Base-by-base conservation (phyloP, 1,140 invertebrate genomes). In the Lordiphosa collinella region DNA sequence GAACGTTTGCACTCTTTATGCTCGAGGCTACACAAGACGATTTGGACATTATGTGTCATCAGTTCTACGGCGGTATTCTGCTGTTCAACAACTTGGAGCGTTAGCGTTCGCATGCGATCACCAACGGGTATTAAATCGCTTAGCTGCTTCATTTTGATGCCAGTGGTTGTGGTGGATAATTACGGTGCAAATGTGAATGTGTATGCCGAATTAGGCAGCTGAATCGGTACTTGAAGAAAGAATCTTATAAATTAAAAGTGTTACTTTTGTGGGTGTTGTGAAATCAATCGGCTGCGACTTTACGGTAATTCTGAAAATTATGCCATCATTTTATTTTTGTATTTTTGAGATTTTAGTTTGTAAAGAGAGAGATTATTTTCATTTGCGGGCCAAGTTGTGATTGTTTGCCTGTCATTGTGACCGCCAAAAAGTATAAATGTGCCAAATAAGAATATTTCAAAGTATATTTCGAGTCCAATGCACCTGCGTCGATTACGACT, bases 21-120 rank as follows among this genome's bases (percentile, higher is more conserved):
- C 47, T 57, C 50, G 38, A 12, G 44, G 22, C 76, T 76, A 80
- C 76, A 82, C 68, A 80, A 82, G 62, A 41, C 51, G 43, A 50
- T 54, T 35, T 63, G 44, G 35, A 31, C 41, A 51, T 55, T 43
- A 57, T 59, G 69, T 67, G 54, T 57, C 71, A 67, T 80, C 61
- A 80, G 71, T 80, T 76, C 66, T 51, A 53, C 71, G 62, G 36
- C 71, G 67, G 66, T 56, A 51, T 71, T 82, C 67, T 57, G 67
- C 52, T 40, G 49, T 29, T 55, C 40, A 65, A 69, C 52, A 56
- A 58, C 78, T 72, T 55, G 34, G 31, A 44, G 68, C 31, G 43
- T 50, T 43, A 44, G 68, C 31, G 43, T 50, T 43, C 44, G 57
- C 35, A 56, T 50, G 66, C 76, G 75, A 79, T 79, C 75, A 57